Evolutionary conservation across 1,140 invertebrate genomes (phyloP), one percentile per base, ranked within the genome.

Genomic region (Oryzaephilus surinamensis): DNA sequence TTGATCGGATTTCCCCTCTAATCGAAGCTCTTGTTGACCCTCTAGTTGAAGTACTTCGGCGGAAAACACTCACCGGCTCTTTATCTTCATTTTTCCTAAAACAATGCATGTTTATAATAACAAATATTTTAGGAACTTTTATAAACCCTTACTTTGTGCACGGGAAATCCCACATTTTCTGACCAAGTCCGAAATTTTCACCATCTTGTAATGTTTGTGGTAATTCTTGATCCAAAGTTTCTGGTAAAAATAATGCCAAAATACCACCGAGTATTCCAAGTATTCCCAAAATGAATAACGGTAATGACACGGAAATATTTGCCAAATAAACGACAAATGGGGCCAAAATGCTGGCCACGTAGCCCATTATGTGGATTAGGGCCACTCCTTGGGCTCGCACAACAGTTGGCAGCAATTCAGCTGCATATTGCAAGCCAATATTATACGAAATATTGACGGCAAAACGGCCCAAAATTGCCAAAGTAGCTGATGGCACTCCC

Each of bases 371-470:
- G 49, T 89, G 85, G 33, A 89, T 86, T 0, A 86, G 62, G 10
- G 84, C 79, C 0, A 90, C 74, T 0, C 85, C 85, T 60, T 89
- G 84, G 0, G 83, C 85, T 27, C 87, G 59, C 0, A 91, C 82
- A 1, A 89, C 86, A 0, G 88, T 91, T 1, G 88, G 87, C 7
- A 92, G 57, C 0, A 92, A 60, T 58, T 92, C 87, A 0, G 87
- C 84, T 0, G 84, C 85, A 62, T 88, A 91, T 52, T 91, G 87
- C 0, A 92, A 69, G 0, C 85, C 85, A 34, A 91, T 90, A 57
- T 90, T 91, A 58, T 89, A 90, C 0, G 84, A 83, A 18, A 88
- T 85, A 48, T 89, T 91, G 10, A 90, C 78, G 41, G 78, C 79
- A 46, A 91, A 86, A 16, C 88, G 65, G 1, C 85, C 85, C 10